Conservation (phyloP, 2,888 invertebrate species). For the Periphyllus acericola region DNA sequence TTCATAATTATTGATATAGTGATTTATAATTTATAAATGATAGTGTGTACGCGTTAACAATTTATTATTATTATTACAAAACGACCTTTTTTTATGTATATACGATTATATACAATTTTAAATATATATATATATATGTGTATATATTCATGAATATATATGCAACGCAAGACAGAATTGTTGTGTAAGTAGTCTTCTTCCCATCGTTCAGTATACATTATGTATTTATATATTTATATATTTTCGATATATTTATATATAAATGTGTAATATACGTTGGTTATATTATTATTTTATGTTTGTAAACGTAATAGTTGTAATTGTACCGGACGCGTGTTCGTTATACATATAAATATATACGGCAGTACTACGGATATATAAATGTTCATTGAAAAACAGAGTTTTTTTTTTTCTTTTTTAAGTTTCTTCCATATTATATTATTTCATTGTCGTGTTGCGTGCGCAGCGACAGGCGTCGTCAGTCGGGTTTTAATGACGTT, state of each 20-base stretch:
- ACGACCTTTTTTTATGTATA: not conserved
- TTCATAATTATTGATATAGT: not conserved
- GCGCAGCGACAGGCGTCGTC: not conserved
- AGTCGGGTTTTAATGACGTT: not conserved
- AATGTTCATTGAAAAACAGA: not conserved
- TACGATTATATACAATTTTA: not conserved
- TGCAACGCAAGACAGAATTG: constrained; percentile 19
- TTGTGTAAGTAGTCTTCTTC: constrained; percentile 14
- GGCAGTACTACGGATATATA: not conserved
- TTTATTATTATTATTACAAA: constrained; percentile 6
- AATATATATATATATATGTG: not conserved
- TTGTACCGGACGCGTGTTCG: no score
- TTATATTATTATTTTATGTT: not conserved
- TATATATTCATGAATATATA: not conserved
- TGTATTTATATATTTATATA: constrained; percentile 30
- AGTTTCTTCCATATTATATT: not conserved
- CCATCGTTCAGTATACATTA: not conserved
- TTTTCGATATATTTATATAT: not conserved
- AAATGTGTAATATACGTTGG: no score
- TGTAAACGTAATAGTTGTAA: not conserved
- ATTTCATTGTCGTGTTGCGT: constrained; percentile 17
- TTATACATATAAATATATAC: not conserved
- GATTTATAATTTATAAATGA: not conserved
- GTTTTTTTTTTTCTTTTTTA: not conserved
- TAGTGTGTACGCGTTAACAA: constrained; percentile 37